Evolutionary conservation across 2,797 vertebrate species (phyloP).

Genomic region (Pantherophis vulpinus): DNA sequence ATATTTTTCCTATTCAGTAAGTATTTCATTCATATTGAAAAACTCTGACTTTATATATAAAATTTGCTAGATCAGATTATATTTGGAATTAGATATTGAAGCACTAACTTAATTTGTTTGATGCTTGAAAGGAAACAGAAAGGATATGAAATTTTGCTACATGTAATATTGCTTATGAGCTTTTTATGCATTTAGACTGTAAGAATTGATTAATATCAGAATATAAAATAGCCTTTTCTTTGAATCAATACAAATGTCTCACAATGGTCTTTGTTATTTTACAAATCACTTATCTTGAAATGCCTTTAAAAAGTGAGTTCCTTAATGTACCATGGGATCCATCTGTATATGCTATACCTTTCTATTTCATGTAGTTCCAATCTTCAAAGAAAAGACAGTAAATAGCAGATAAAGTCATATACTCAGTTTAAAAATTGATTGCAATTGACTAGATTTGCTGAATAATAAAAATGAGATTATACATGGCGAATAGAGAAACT

Average conservation of each 20-base stretch:
- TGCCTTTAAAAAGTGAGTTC: background rate
- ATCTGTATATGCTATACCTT: background rate
- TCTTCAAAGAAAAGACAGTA: conserved; percentile 11
- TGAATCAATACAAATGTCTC: conserved; percentile 28
- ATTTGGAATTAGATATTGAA: conserved; percentile 50
- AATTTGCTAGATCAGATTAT: conserved; percentile 45
- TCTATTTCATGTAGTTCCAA: background rate
- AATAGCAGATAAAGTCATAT: conserved; percentile 30
- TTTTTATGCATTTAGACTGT: conserved; percentile 24
- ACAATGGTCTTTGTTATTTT: background rate
- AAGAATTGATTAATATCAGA: conserved; percentile 46
- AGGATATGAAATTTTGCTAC: background rate
- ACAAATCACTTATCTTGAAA: conserved; percentile 15
- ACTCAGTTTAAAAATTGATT: conserved; percentile 46
- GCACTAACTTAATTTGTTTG: conserved; percentile 56
- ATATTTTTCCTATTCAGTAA: conserved; percentile 59
- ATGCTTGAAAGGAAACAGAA: conserved; percentile 30
- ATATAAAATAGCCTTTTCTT: conserved; percentile 12
- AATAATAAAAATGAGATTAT: conserved; percentile 43
- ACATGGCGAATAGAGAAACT: conserved; percentile 29
- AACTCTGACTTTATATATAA: conserved; percentile 62
- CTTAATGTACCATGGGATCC: conserved; percentile 12
- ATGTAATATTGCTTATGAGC: background rate
- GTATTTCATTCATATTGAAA: conserved; percentile 57
- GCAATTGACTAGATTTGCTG: conserved; percentile 40